These are phyloP conservation scores for Chanos chanos DNA, from an alignment of 2,797 vertebrate genomes.

Conservation along the genomic window DNA sequence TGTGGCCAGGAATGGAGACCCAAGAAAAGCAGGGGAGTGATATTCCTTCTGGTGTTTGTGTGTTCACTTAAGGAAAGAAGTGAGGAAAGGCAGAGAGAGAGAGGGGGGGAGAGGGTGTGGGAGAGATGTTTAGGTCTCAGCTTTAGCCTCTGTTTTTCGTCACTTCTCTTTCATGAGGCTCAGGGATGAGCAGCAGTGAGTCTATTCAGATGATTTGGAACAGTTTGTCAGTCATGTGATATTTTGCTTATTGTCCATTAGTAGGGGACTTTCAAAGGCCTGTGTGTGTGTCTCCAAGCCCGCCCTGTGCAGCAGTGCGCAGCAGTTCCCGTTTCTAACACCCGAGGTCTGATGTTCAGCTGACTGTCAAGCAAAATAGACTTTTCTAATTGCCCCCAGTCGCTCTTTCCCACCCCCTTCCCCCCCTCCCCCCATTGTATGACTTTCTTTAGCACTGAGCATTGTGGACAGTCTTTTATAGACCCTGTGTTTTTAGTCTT, in stretches of 20 bases:
- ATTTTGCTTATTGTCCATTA: no score
- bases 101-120: background rate
- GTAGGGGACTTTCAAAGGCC: background rate
- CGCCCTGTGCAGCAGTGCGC: no score
- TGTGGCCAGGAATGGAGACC: constrained; percentile 10
- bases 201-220: background rate
- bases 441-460: no score
- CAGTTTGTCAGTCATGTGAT: background rate
- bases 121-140: background rate
- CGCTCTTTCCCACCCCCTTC: no score
- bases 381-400: background rate
- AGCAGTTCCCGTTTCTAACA: no score
- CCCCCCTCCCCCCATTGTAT: no score
- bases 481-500: background rate
- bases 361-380: no score
- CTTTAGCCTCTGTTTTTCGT: background rate
- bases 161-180: no score
- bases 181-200: no score
- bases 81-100: background rate
- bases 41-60: background rate
- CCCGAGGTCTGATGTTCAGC: background rate
- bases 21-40: background rate
- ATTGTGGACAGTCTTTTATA: no score
- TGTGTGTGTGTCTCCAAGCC: no score
- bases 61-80: background rate